phyloP scores from a whole-genome alignment of 1,140 invertebrate genomes.

The Drosophila sulfurigaster region DNA sequence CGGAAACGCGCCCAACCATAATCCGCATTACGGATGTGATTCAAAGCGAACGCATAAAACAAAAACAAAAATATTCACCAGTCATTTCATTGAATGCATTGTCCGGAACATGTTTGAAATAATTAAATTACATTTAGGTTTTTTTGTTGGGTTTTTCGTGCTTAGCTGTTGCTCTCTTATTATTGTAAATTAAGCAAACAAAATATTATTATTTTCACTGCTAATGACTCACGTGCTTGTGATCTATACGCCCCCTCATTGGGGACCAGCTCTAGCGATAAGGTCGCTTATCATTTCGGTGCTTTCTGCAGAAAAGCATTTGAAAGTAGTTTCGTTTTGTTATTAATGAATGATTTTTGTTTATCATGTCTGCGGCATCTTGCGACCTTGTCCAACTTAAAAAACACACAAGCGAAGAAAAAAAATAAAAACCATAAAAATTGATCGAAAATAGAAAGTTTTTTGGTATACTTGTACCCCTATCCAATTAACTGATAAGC shows the following conservation, averaged over 20 bases:
- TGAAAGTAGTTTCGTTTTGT: conserved; percentile 22
- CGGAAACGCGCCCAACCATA: conserved; percentile 3
- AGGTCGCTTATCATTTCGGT: conserved; percentile 24
- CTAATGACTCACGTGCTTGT: conserved; percentile 20
- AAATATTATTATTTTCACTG: conserved; percentile 7
- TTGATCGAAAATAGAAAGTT: conserved; percentile 39
- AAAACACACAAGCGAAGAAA: too few relatives aligned
- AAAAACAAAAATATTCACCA: conserved; percentile 10
- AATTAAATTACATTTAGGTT: conserved; percentile 2
- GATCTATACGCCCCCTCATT: conserved; percentile 37
- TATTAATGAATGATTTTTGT: conserved; percentile 30
- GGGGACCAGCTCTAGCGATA: conserved; percentile 11
- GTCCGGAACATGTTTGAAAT: conserved; percentile 22
- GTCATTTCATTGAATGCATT: conserved; percentile 10
- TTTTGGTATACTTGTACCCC: conserved; percentile 8
- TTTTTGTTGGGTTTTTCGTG: not conserved
- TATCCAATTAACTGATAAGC: conserved; percentile 34
- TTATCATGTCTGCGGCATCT: conserved; percentile 3
- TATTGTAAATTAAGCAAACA: not conserved
- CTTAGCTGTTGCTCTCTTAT: not conserved
- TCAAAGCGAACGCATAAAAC: conserved; percentile 13
- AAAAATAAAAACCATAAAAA: too few relatives aligned
- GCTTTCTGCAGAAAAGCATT: not conserved
- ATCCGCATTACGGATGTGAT: conserved; percentile 17
- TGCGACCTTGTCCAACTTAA: conserved; percentile 35